Evolutionary conservation across 2,888 invertebrate genomes (phyloP).

Genomic region (Argynnis bischoffii): DNA sequence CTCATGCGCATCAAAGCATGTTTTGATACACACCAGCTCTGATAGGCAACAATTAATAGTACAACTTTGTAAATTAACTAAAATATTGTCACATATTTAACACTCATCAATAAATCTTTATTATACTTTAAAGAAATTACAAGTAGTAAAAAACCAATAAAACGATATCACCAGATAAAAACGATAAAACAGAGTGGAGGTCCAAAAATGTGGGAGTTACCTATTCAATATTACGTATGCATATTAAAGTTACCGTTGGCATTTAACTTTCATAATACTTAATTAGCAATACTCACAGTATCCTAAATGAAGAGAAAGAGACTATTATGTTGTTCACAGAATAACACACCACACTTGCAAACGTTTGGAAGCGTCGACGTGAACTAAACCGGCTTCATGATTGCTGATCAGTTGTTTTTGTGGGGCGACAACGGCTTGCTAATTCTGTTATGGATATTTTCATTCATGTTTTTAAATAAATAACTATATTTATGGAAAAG

Average conservation of each 20-base stretch:
- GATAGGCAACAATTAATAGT: too few relatives aligned
- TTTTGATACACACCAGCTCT: too few relatives aligned
- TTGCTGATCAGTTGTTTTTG: slow-evolving; percentile 44
- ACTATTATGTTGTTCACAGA: slow-evolving; percentile 5
- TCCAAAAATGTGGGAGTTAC: too few relatives aligned
- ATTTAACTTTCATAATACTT: not conserved
- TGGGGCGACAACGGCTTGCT: slow-evolving; percentile 41
- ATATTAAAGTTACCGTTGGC: too few relatives aligned
- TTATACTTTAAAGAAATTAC: not conserved
- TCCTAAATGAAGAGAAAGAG: not conserved
- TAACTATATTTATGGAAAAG: not conserved
- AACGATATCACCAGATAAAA: slow-evolving; percentile 1
- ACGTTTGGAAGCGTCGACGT: slow-evolving; percentile 42
- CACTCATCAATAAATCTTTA: too few relatives aligned
- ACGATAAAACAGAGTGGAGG: not conserved
- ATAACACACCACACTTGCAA: slow-evolving; percentile 41
- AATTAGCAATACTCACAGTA: slow-evolving; percentile 4
- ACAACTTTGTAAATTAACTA: too few relatives aligned
- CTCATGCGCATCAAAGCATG: too few relatives aligned
- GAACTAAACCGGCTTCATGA: slow-evolving; percentile 53
- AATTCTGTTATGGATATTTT: too few relatives aligned
- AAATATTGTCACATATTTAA: too few relatives aligned
- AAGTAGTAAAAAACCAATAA: not conserved
- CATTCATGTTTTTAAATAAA: not conserved
- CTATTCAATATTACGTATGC: too few relatives aligned